These are phyloP conservation scores for Lycopodina hypogea DNA, from an alignment of 37 sponge, comb jelly and placozoan species.

Conservation along the genomic window DNA sequence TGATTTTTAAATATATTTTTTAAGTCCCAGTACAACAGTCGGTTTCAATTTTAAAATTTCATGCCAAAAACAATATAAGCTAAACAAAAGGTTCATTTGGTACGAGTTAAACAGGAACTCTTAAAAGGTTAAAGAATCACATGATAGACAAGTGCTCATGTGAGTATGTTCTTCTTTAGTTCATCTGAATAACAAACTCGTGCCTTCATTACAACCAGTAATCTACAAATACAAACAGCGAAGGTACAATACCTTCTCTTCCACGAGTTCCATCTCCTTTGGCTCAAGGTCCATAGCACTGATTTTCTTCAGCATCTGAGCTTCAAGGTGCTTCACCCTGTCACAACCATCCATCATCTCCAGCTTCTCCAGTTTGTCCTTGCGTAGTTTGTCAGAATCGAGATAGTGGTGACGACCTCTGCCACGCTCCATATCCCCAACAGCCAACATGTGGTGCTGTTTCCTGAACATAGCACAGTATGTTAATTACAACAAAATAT, in stretches of 20 bases:
- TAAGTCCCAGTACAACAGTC: too few relatives aligned
- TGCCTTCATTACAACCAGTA: too few relatives aligned
- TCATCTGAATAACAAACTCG: too few relatives aligned
- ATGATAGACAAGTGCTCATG: too few relatives aligned
- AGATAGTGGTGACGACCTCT: not conserved
- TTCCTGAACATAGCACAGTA: slow-evolving; percentile 28
- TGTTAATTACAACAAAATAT: not conserved
- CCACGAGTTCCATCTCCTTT: slow-evolving; percentile 8
- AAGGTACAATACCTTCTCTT: slow-evolving; percentile 9
- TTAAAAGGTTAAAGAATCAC: too few relatives aligned
- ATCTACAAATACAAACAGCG: too few relatives aligned
- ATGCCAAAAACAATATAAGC: too few relatives aligned
- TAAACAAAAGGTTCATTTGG: too few relatives aligned
- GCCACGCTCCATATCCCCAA: slow-evolving; percentile 43
- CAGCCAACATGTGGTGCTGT: slow-evolving; percentile 41
- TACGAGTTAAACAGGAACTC: too few relatives aligned
- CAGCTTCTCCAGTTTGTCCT: slow-evolving; percentile 45
- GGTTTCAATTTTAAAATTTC: too few relatives aligned
- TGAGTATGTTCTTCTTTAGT: too few relatives aligned
- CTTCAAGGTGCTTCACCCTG: slow-evolving; percentile 42
- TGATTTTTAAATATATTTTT: too few relatives aligned
- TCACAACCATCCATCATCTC: slow-evolving; percentile 38
- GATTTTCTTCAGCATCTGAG: slow-evolving; percentile 50
- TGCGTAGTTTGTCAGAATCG: slow-evolving; percentile 35
- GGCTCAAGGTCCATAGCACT: slow-evolving; percentile 26